These are phyloP conservation scores for Bambusicola thoracicus DNA, from an alignment of 2,113 vertebrate genomes.

Conservation along the genomic window DNA sequence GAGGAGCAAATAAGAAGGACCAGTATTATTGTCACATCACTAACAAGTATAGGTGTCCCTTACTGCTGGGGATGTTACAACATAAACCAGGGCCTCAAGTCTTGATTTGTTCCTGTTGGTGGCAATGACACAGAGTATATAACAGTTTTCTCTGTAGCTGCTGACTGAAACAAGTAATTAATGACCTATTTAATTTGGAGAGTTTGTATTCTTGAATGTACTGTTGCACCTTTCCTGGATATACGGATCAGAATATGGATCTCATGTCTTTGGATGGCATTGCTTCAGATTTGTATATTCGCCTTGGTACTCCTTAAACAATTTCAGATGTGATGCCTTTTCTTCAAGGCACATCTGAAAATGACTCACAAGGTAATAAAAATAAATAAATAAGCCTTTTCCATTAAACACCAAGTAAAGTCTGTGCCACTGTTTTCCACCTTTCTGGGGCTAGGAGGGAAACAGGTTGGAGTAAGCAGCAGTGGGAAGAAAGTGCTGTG, in stretches of 20 bases:
- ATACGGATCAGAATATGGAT: background rate
- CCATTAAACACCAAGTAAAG: background rate
- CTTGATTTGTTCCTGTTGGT: background rate
- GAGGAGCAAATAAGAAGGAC: background rate
- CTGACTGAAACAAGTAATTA: background rate
- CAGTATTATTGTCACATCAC: background rate
- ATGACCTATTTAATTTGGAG: background rate
- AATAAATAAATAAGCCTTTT: background rate
- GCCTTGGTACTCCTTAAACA: background rate
- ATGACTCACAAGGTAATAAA: background rate
- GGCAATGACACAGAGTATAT: background rate
- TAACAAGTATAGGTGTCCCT: background rate
- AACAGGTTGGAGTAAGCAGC: background rate
- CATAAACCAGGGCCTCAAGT: background rate
- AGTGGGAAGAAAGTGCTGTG: background rate
- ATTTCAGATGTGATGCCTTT: background rate
- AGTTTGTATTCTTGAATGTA: background rate
- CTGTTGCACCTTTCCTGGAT: background rate
- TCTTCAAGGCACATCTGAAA: background rate
- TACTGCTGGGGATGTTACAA: background rate
- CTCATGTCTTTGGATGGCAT: background rate
- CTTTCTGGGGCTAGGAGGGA: background rate
- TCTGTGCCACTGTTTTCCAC: background rate
- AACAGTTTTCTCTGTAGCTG: background rate
- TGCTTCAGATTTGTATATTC: background rate